Evolutionary conservation across 1,140 invertebrate genomes (phyloP), one percentile per base, ranked within the genome.

Genomic region (Hormaphis cornu): DNA sequence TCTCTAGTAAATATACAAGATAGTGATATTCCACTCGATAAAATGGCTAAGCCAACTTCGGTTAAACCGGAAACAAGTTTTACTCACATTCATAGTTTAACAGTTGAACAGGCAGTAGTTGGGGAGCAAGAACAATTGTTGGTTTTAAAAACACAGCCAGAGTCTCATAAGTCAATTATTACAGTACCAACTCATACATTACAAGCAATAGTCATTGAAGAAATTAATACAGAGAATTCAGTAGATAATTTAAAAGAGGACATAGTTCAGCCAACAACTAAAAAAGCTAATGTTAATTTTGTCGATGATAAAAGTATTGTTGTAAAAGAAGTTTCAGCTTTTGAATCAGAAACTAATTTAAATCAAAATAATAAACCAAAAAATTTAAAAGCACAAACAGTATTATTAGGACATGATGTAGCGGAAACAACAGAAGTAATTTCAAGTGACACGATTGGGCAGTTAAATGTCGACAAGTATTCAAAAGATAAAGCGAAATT

Each of bases 111-210:
- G 75, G 82, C 79, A 3, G 79, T 81, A 71, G 76, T 77, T 0
- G 76, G 80, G 70, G 84, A 86, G 75, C 83, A 81, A 74, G 85
- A 87, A 77, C 80, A 79, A 9, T 66, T 78, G 14, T 76, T 85
- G 12, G 75, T 78, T 61, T 72, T 76, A 18, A 78, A 79, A 48
- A 79, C 82, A 54, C 72, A 81, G 30, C 85, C 85, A 8, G 82
- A 85, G 71, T 76, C 76, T 30, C 82, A 85, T 72, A 80, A 76
- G 71, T 79, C 80, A 3, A 84, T 83, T 78, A 71, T 76, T 37
- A n/a, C n/a, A n/a, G 76, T 80, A 4, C 77, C 82, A 12, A 78
- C 79, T 1, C 82, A 84, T 73, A 77, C 82, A 24, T 72, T 84
- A 0, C 76, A 81, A 71, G 83, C 83, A n/a, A 75, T 83, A 46